These are phyloP conservation scores for Thamnaconus septentrionalis DNA, from an alignment of 2,113 vertebrate species.

Conservation along the genomic window DNA sequence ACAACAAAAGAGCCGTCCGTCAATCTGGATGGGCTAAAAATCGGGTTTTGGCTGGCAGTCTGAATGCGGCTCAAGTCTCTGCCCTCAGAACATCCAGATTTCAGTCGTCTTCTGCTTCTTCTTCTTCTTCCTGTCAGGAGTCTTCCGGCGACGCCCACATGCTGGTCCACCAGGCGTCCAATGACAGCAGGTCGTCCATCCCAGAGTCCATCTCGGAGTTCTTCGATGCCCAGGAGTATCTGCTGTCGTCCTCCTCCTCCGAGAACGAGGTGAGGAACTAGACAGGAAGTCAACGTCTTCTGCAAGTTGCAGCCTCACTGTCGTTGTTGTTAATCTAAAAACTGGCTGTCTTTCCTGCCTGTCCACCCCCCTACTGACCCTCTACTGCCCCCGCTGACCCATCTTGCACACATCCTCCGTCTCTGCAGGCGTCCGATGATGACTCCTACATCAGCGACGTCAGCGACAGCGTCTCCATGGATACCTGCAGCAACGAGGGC, in stretches of 20 bases:
- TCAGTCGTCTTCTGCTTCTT: too few relatives aligned
- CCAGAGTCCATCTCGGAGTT: conserved; percentile 95
- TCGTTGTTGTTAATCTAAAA: not conserved
- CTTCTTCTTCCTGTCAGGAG: conserved; percentile 73
- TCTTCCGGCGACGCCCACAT: conserved; percentile 77
- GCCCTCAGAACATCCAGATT: too few relatives aligned
- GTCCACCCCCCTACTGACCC: not conserved
- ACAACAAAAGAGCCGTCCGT: too few relatives aligned
- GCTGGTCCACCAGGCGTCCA: conserved; percentile 91
- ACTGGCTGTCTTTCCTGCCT: not conserved
- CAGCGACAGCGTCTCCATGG: conserved; percentile 94
- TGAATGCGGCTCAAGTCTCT: too few relatives aligned
- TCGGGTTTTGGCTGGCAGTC: too few relatives aligned
- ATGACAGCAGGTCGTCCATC: conserved; percentile 89
- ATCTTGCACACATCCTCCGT: not conserved
- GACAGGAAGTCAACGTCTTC: too few relatives aligned
- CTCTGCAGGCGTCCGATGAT: conserved; percentile 88
- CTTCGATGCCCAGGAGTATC: conserved; percentile 95
- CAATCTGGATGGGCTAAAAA: too few relatives aligned
- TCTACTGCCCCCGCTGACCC: too few relatives aligned
- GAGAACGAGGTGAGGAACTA: conserved; percentile 88
- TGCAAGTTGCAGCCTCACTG: too few relatives aligned
- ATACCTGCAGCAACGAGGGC: conserved; percentile 88
- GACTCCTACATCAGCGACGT: conserved; percentile 96
- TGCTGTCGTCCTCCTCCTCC: conserved; percentile 94